Evolutionary conservation across 2,888 invertebrate species (phyloP), one percentile per base, ranked within the genome.

Genomic region (Erpobdella octoculata): DNA sequence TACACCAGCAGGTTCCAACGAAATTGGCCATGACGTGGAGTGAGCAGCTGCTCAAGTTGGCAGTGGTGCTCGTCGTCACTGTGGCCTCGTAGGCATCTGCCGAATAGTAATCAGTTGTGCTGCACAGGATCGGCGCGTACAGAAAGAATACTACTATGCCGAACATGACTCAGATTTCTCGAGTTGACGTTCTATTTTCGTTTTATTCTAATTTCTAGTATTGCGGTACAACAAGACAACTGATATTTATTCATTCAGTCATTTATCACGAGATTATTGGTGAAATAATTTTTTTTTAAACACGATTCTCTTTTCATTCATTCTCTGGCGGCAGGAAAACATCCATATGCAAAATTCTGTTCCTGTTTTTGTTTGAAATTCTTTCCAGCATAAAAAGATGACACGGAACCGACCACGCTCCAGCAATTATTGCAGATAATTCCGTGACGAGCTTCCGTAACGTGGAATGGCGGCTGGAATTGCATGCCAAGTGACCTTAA

Each of bases 1-100:
- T 62, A 58, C 72, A 72, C 62, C 28, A 53, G 36, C 69, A 72
- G 33, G 35, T 35, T 9, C 70, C 72, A n/a, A 18, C n/a, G 48
- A 68, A 68, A 18, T 28, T 25, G 6, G 33, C 21, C n/a, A 28
- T 38, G 28, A 46, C 25, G 21, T 25, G 48, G 25, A 68, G 6
- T 18, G 25, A 21, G 48, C 68, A 68, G 2, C n/a, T 33, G 48
- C 36, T 31, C 9, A 28, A 25, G 33, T 68, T 46, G 21, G 35
- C 12, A 15, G 21, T 59, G 70, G 12, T 21, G 59, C 21, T 33
- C 18, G 36, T 46, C 8, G 33, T 28, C n/a, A 21, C 15, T n/a
- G 46, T 5, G 25, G 25, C 38, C 5, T 35, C n/a, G 48, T 46
- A 31, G 31, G 53, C 53, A 8, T 8, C 15, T 21, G 53, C 21